Evolutionary conservation across 2,888 invertebrate species (phyloP).

Genomic region (Parthenolecanium corni): DNA sequence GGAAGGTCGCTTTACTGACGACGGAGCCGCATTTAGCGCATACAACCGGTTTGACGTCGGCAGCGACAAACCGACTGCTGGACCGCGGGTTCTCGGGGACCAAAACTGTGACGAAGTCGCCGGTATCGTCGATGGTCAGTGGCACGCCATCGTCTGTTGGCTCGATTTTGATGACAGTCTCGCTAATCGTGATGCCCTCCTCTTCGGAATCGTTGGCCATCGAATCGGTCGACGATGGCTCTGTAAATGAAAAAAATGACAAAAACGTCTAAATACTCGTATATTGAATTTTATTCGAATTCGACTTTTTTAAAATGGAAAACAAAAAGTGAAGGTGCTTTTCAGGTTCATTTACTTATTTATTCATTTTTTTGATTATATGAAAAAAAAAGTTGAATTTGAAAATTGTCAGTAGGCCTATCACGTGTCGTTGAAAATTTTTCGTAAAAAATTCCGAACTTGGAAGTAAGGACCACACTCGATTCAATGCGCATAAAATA

Average conservation of each 20-base stretch:
- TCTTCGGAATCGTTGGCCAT: not conserved
- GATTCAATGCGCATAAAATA: too few species aligned
- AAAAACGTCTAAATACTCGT: not conserved
- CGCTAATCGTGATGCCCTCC: slow-evolving; percentile 13
- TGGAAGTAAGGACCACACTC: too few species aligned
- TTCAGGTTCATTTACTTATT: too few species aligned
- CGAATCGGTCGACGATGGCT: not conserved
- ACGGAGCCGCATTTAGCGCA: slow-evolving; percentile 6
- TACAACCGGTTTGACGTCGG: slow-evolving; percentile 5
- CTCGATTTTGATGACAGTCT: slow-evolving; percentile 21
- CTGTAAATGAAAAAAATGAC: not conserved
- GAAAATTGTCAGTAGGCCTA: not conserved
- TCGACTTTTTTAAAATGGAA: not conserved
- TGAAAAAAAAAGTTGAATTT: too few species aligned
- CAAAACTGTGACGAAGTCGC: slow-evolving; percentile 19
- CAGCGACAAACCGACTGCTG: too few species aligned
- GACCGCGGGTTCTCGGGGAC: slow-evolving; percentile 8
- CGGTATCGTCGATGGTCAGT: not conserved
- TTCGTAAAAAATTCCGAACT: too few species aligned
- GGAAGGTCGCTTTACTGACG: not conserved
- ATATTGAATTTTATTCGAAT: not conserved
- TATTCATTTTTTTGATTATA: too few species aligned
- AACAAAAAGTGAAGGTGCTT: too few species aligned
- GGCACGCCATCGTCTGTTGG: slow-evolving; percentile 3
- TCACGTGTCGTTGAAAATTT: too few species aligned